phyloP scores from a whole-genome alignment of 2,113 vertebrate genomes.

The Apaloderma vittatum region DNA sequence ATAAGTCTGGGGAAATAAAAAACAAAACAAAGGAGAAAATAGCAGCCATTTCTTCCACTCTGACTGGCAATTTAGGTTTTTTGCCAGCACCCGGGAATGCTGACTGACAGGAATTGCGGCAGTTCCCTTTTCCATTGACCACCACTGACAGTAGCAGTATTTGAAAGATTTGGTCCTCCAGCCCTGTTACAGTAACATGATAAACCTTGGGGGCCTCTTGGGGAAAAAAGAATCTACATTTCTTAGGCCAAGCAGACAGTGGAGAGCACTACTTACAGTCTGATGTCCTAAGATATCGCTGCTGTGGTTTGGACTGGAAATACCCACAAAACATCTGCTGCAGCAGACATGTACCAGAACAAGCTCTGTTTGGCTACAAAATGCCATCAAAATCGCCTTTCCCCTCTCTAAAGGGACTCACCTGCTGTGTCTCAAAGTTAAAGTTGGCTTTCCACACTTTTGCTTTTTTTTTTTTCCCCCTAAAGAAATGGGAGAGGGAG shows the following conservation, averaged over 20 bases:
- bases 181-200: neutral
- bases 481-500: neutral
- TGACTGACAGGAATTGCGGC: neutral
- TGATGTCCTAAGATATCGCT: neutral
- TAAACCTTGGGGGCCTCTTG: neutral
- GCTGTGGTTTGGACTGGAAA: neutral
- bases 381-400: neutral
- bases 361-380: neutral
- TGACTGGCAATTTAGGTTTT: neutral
- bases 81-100: neutral
- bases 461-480: accelerated
- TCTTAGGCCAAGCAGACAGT: neutral
- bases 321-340: constrained; percentile 19
- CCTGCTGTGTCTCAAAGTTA: neutral
- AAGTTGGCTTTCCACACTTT: neutral
- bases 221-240: neutral
- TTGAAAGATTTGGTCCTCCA: neutral
- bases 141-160: neutral
- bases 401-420: neutral
- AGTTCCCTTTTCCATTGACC: neutral
- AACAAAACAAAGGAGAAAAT: neutral
- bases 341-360: neutral
- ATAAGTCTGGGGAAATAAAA: neutral
- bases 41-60: neutral
- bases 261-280: neutral